phyloP scores from a whole-genome alignment of 2,888 invertebrate genomes.

The Masnerella sp. region DNA sequence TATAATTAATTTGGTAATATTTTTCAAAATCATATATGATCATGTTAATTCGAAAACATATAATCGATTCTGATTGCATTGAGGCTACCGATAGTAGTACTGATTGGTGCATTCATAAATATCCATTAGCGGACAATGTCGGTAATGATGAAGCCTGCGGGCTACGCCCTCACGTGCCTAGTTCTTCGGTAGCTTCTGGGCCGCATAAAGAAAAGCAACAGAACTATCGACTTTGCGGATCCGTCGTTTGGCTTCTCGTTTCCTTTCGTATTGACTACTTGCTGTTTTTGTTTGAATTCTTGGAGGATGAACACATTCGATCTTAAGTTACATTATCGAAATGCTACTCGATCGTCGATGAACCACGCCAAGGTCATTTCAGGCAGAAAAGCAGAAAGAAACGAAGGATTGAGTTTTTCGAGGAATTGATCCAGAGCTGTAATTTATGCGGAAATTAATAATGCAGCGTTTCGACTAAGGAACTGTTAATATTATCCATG shows the following conservation, averaged over 20 bases:
- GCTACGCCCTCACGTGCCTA: slow-evolving; percentile 71
- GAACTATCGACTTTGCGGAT: slow-evolving; percentile 62
- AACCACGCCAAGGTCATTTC: slow-evolving; percentile 57
- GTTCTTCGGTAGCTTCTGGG: slow-evolving; percentile 67
- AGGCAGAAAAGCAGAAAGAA: slow-evolving; percentile 52
- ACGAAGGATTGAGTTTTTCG: slow-evolving; percentile 52
- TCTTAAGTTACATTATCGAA: slow-evolving; percentile 67
- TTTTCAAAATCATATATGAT: slow-evolving; percentile 64
- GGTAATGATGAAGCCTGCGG: slow-evolving; percentile 76
- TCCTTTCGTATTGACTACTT: slow-evolving; percentile 52
- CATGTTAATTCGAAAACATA: slow-evolving; percentile 70
- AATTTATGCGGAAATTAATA: slow-evolving; percentile 59
- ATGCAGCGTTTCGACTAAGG: slow-evolving; percentile 37
- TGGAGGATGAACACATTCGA: slow-evolving; percentile 74
- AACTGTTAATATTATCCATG: slow-evolving; percentile 40
- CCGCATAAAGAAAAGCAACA: slow-evolving; percentile 72
- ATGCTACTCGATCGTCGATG: slow-evolving; percentile 69
- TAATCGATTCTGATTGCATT: slow-evolving; percentile 78
- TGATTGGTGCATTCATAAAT: slow-evolving; percentile 78
- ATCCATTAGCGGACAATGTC: slow-evolving; percentile 78
- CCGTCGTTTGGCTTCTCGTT: slow-evolving; percentile 57
- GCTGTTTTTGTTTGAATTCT: slow-evolving; percentile 71
- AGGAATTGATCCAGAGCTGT: slow-evolving; percentile 50
- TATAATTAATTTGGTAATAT: too few relatives aligned
- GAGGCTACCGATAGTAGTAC: slow-evolving; percentile 75